A percentile compares a stretch with the other conserved stretches of the same genome.
phyloP scores from a whole-genome alignment of 2,797 vertebrate species.

The Graptemys geographica region DNA sequence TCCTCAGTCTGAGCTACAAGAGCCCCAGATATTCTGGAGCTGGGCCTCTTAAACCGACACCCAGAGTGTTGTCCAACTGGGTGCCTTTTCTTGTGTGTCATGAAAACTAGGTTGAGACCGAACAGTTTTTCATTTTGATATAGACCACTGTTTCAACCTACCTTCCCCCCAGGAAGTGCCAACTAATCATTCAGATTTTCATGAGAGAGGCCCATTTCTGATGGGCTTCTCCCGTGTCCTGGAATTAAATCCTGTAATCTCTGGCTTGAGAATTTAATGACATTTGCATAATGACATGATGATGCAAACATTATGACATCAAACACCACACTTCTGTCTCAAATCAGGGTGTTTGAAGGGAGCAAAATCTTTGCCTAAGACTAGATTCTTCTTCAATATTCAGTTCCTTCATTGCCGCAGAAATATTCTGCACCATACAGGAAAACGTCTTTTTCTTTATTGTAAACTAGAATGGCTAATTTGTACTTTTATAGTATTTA shows the following conservation, averaged over 20 bases:
- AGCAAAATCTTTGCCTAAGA: not conserved
- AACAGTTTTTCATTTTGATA: not conserved
- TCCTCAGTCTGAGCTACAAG: not conserved
- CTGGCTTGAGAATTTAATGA: not conserved
- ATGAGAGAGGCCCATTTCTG: not conserved
- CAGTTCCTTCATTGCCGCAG: not conserved
- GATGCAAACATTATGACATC: not conserved
- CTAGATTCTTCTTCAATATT: not conserved
- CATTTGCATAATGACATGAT: not conserved
- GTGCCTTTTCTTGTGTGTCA: not conserved
- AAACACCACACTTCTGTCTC: not conserved
- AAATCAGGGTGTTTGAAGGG: not conserved
- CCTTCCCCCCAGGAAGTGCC: not conserved
- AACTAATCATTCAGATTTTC: not conserved
- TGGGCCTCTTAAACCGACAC: not conserved
- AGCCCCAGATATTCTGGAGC: not conserved
- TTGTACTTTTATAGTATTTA: not conserved
- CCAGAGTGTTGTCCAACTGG: not conserved
- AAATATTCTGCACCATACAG: not conserved
- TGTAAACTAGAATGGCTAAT: not conserved
- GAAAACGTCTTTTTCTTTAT: not conserved
- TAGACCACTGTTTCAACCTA: not conserved
- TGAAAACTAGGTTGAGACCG: fast-evolving
- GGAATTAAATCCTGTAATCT: not conserved
- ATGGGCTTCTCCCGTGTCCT: not conserved